Percentiles rank a stretch among this genome's conserved stretches.
phyloP scores from a whole-genome alignment of 2,888 invertebrate species.

The Ferdinandea cuprea region DNA sequence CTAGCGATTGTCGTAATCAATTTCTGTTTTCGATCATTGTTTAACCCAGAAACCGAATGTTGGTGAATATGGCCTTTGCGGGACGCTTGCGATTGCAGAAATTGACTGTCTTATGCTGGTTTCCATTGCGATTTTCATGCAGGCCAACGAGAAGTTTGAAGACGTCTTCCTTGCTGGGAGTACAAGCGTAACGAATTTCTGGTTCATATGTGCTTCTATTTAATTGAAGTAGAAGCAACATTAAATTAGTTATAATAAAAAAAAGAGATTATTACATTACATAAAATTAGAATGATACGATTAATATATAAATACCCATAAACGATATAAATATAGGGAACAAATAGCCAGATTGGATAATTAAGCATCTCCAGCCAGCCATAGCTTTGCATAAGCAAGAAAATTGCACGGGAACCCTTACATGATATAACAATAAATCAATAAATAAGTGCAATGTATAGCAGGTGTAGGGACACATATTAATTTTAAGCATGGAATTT shows the following conservation, averaged over 20 bases:
- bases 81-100: constrained; percentile 87
- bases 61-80: constrained; percentile 86
- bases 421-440: too few species aligned
- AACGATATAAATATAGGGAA: too few species aligned
- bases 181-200: constrained; percentile 85
- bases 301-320: too few species aligned
- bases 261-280: too few species aligned
- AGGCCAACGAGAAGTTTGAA: constrained; percentile 85
- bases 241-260: neutral
- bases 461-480: too few species aligned
- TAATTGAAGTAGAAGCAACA: constrained; percentile 6
- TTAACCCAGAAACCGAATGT: constrained; percentile 86
- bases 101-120: constrained; percentile 84
- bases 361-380: too few species aligned
- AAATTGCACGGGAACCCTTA: too few species aligned
- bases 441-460: too few species aligned
- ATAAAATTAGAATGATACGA: too few species aligned
- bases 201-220: constrained; percentile 84
- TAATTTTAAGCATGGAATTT: too few species aligned
- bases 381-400: too few species aligned
- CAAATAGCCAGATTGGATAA: too few species aligned
- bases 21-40: neutral
- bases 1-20: constrained; percentile 32
- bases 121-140: constrained; percentile 86
- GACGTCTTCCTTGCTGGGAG: constrained; percentile 86